These are phyloP conservation scores for Drosophila maculinotata DNA, from an alignment of 2,888 invertebrate genomes.

Conservation along the genomic window DNA sequence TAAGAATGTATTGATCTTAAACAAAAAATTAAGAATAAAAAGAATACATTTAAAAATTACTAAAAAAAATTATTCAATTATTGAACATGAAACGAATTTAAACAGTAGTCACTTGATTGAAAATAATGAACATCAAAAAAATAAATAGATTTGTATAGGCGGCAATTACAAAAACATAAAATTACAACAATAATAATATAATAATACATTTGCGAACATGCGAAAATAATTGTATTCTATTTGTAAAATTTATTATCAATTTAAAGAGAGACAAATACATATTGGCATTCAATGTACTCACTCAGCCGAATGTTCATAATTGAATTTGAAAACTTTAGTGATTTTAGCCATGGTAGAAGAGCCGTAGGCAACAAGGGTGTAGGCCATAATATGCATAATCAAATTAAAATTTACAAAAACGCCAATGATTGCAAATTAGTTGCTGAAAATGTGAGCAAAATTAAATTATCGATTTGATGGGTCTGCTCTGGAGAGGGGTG, in stretches of 20 bases:
- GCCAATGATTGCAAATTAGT: conserved; percentile 74
- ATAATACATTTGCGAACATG: background rate
- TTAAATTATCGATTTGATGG: conserved; percentile 65
- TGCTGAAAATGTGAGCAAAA: conserved; percentile 63
- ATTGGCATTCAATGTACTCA: conserved; percentile 6
- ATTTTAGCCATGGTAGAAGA: conserved; percentile 27
- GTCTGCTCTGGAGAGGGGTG: background rate
- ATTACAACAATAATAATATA: background rate
- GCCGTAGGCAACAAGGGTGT: conserved; percentile 14
- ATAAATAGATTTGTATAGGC: too few species aligned
- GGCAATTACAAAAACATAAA: background rate
- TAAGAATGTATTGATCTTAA: too few species aligned
- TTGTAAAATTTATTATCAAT: background rate
- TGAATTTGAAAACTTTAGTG: conserved; percentile 19
- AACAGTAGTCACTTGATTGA: too few species aligned
- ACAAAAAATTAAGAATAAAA: too few species aligned
- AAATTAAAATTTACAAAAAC: conserved; percentile 76
- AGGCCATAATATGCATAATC: conserved; percentile 59
- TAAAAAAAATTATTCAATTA: too few species aligned
- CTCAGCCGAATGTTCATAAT: conserved; percentile 18
- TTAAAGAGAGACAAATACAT: background rate
- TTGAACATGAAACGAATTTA: too few species aligned
- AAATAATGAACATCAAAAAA: too few species aligned
- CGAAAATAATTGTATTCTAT: background rate
- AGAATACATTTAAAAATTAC: too few species aligned